A percentile compares a stretch with the other conserved stretches of the same genome.
These are phyloP conservation scores for Acrossocheilus wenchowensis DNA, from an alignment of 2,797 vertebrate species.

Conservation along the genomic window DNA sequence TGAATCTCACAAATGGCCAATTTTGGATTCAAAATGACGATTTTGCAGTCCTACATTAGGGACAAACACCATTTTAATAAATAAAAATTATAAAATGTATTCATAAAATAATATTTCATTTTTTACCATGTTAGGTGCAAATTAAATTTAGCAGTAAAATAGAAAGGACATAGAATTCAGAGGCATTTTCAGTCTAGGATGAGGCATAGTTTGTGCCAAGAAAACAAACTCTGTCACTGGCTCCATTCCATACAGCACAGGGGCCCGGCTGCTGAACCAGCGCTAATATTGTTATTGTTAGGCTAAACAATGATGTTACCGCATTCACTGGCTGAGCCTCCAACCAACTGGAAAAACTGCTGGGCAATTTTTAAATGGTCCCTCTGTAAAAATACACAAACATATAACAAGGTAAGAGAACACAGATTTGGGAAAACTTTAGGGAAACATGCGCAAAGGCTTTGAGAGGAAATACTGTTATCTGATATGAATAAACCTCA, in stretches of 20 bases:
- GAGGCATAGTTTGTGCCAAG: neutral
- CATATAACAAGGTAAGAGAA: slow-evolving; percentile 9
- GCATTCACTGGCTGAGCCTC: slow-evolving; percentile 96
- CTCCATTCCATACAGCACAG: neutral
- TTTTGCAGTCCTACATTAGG: neutral
- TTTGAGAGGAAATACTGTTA: slow-evolving; percentile 9
- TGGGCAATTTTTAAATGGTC: slow-evolving; percentile 96
- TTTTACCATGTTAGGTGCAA: too few species aligned
- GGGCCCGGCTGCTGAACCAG: slow-evolving; percentile 36
- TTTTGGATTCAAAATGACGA: neutral
- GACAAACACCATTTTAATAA: neutral
- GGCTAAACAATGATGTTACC: slow-evolving; percentile 75
- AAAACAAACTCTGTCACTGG: slow-evolving; percentile 26
- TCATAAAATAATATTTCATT: neutral
- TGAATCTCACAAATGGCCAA: neutral
- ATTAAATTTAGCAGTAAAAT: neutral
- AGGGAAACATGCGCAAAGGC: neutral
- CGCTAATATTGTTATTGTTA: slow-evolving; percentile 39
- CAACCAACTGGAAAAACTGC: slow-evolving; percentile 96
- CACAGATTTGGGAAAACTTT: neutral
- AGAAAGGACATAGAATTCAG: neutral
- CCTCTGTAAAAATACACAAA: slow-evolving; percentile 77
- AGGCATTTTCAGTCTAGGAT: slow-evolving; percentile 3
- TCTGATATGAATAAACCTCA: slow-evolving; percentile 56
- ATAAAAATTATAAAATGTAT: neutral